Base-by-base conservation (phyloP, 2,888 invertebrate species). In the Saturnia japonica region DNA sequence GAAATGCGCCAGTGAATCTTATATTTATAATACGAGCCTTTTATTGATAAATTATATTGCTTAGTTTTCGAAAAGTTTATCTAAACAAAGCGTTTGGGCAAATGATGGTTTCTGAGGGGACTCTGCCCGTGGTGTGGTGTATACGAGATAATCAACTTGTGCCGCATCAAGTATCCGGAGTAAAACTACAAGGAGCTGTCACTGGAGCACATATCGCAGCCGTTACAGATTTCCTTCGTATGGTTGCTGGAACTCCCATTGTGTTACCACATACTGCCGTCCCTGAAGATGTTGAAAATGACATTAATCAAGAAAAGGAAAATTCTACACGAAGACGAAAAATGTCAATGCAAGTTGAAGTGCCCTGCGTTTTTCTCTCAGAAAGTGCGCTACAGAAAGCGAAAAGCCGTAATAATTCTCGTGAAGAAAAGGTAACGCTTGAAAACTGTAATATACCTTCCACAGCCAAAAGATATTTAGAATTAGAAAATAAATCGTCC, bases 111-210 rank as follows among this genome's bases (percentile, higher is more conserved):
- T 95, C 95, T 76, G 94, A 95, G 87, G 95, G 95, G 88, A 91
- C 94, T 83, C 80, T 94, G 89, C 94, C 94, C 89, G 95, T 96
- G 80, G 95, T 96, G 86, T 96, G 95, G 96, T 96, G 95, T 93
- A 93, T 95, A 86, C 95, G 95, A 88, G 95, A 95, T 91, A 95
- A 96, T 90, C 95, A 95, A 86, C 95, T 95, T 94, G 95, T 95
- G 85, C 96, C 96, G 77, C 94, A 96, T 76, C 95, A 96, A 86
- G 93, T 96, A 78, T 95, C 95, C 73, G 95, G 96, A 80, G 95
- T 96, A 77, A 93, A 95, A 79, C 93, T 96, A 80, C 95, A 96
- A 86, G 96, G 96, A 74, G 95, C 95, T 73, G 93, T 96, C 74
- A 96, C 96, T 43, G 95, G 95, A 80, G 95, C 95, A 68, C 96